Evolutionary conservation across 2,113 vertebrate genomes (phyloP).

Genomic region (Kryptolebias marmoratus): DNA sequence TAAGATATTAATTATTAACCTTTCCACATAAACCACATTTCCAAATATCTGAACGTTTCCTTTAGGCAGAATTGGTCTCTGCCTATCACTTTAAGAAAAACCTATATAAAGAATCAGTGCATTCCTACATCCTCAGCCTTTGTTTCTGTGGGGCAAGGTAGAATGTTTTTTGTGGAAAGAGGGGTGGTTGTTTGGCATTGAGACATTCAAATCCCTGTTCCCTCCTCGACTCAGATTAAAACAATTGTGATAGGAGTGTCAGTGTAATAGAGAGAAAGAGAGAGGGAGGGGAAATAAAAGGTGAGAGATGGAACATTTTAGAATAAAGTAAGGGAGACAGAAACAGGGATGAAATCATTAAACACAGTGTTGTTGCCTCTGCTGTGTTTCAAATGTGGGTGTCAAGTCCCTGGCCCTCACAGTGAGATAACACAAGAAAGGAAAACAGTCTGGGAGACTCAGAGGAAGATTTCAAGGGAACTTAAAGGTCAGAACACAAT

Average conservation of each 20-base stretch:
- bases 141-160: constrained; percentile 41
- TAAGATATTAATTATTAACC: no score
- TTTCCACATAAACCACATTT: no score
- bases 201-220: constrained; percentile 24
- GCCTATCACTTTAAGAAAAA: background rate
- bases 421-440: constrained; percentile 37
- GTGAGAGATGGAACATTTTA: constrained; percentile 35
- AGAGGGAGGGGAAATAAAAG: constrained; percentile 2
- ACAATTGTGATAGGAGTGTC: constrained; percentile 7
- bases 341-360: constrained; percentile 18
- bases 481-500: constrained; percentile 72
- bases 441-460: constrained; percentile 26
- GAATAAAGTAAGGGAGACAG: constrained; percentile 23
- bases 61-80: no score
- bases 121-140: constrained; percentile 22
- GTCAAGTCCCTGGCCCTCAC: constrained; percentile 47
- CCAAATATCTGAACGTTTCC: no score
- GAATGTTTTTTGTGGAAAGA: constrained; percentile 19
- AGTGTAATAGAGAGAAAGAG: background rate
- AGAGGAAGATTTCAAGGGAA: constrained; percentile 52
- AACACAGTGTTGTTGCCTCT: constrained; percentile 28
- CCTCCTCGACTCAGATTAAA: constrained; percentile 37
- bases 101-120: constrained; percentile 20
- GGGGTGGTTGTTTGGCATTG: background rate
- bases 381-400: constrained; percentile 45